Evolutionary conservation across 2,888 invertebrate species (phyloP).

Genomic region (Nephrocerus scutellatus): DNA sequence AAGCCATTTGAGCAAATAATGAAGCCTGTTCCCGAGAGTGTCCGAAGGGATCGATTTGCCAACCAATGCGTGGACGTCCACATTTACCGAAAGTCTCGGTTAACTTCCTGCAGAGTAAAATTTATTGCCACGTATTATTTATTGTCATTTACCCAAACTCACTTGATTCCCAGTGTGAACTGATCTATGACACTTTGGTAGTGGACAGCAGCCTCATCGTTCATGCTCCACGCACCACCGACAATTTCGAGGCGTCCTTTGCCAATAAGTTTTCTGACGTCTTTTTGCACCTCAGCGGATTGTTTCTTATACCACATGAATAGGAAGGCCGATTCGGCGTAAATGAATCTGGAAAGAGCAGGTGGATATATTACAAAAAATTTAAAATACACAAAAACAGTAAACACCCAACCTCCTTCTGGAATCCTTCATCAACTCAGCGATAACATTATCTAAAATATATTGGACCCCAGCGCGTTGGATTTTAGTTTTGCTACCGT

Average conservation of each 20-base stretch:
- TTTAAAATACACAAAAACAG: background rate
- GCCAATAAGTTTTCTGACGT: constrained; percentile 61
- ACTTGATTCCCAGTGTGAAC: constrained; percentile 63
- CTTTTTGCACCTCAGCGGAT: constrained; percentile 51
- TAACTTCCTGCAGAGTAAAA: constrained; percentile 48
- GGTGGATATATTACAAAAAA: too few species aligned
- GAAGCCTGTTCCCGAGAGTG: constrained; percentile 83
- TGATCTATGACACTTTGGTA: constrained; percentile 67
- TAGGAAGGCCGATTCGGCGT: constrained; percentile 82
- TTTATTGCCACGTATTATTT: constrained; percentile 1
- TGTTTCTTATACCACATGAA: constrained; percentile 80
- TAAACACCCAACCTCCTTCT: constrained; percentile 54
- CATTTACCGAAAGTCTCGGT: constrained; percentile 68
- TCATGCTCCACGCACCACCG: constrained; percentile 79
- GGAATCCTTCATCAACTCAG: constrained; percentile 64
- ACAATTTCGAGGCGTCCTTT: constrained; percentile 70
- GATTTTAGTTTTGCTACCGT: constrained; percentile 62
- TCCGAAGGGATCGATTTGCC: constrained; percentile 86
- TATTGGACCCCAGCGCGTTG: constrained; percentile 84
- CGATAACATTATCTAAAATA: constrained; percentile 79
- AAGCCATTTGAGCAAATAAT: constrained; percentile 75
- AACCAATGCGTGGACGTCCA: constrained; percentile 66
- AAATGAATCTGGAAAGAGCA: constrained; percentile 72
- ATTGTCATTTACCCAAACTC: constrained; percentile 10
- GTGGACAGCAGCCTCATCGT: constrained; percentile 66